Evolutionary conservation across 1,140 invertebrate species (phyloP), one percentile per base, ranked within the genome.

Genomic region (Cydia splendana): DNA sequence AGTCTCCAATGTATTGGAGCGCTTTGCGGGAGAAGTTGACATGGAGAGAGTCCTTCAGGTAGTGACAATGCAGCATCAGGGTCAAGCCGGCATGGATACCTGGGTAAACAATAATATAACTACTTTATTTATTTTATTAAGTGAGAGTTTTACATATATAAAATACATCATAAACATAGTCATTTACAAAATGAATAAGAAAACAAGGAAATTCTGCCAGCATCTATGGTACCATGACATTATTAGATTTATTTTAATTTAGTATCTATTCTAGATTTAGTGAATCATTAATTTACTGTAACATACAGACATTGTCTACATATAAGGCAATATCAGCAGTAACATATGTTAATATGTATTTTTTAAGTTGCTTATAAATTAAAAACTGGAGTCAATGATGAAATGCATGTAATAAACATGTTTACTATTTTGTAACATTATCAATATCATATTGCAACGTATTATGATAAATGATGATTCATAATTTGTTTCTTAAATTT

Each of bases 21-120:
- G 85, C 84, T 74, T 88, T 90, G 71, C 90, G 84, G 13, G 90
- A 92, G 77, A 92, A 92, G 81, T 90, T 91, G 0, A 88, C 89
- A 81, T 92, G 90, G 10, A 92, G 80, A 4, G 87, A 87, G 24
- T 91, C 84, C 75, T 87, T 91, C 15, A 92, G 65, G 73, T 90
- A 92, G 45, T 91, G 88, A 77, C 85, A 91, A 57, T 92, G 90
- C 53, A 92, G 79, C 82, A 92, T 86, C 38, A 92, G 34, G 13
- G 85, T 81, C 38, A 92, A 69, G 4, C 80, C 77, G 42, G 90
- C 88, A 82, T 92, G 84, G 15, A 90, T 85, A 79, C 87, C 90
- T 92, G 79, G 48, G 57, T 62, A 24, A 62, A 62, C 4, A 15
- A 10, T 7, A 53, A 53, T 53, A 53, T n/a, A 48, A 48, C 15